Conservation (phyloP, 2,113 vertebrate species). For the Dendrocopos noguchii region DNA sequence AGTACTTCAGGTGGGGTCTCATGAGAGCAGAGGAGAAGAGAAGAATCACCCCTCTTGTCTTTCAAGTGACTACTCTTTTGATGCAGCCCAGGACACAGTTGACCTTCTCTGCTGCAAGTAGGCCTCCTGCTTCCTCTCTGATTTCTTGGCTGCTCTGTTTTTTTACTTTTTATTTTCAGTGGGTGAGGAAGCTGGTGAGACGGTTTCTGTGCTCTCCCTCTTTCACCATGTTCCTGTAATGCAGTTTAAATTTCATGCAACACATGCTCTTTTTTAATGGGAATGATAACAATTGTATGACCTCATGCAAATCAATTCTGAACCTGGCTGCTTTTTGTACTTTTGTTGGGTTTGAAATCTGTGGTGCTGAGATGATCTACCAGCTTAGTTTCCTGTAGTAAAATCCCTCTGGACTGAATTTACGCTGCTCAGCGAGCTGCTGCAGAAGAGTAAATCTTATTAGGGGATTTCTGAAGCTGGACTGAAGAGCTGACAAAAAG, state of each 20-base stretch:
- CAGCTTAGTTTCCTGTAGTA: neutral
- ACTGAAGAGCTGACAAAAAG: conserved; percentile 29
- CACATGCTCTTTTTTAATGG: neutral
- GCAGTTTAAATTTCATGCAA: neutral
- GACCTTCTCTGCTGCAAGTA: neutral
- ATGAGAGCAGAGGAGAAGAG: too few relatives aligned
- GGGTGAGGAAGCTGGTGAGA: neutral
- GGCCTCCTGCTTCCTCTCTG: neutral
- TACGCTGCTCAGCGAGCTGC: neutral
- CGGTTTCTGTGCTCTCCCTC: neutral
- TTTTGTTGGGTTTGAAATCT: neutral
- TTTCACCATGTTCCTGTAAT: neutral
- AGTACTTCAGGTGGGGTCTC: too few relatives aligned
- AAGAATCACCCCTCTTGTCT: too few relatives aligned
- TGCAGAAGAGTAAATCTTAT: conserved; percentile 47
- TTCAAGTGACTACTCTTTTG: too few relatives aligned
- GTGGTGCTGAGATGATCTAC: neutral
- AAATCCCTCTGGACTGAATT: neutral
- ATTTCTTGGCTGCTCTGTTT: neutral
- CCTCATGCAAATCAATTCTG: neutral
- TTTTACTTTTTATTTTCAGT: neutral
- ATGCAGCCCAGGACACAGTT: too few relatives aligned
- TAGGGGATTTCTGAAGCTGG: conserved; percentile 31
- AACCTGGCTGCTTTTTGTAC: neutral
- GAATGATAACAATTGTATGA: neutral